Evolutionary conservation across 2,113 vertebrate species (phyloP).

Genomic region (Perca flavescens): DNA sequence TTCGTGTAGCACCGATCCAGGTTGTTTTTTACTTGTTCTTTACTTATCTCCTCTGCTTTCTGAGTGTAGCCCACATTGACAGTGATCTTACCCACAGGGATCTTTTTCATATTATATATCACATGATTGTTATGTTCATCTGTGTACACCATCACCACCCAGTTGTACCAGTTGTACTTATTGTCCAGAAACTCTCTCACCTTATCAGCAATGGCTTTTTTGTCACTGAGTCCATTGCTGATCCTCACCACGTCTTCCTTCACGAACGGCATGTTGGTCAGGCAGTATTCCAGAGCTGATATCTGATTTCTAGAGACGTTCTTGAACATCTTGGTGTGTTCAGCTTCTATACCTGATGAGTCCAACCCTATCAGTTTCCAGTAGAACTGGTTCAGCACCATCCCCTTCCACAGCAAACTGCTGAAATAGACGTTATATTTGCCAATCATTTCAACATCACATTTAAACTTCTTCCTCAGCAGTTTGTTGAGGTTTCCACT

Average conservation of each 20-base stretch:
- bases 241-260: not conserved
- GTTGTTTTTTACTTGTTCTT: no score
- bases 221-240: not conserved
- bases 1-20: no score
- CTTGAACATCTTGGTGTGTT: no score
- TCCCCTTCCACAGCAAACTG: not conserved
- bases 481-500: not conserved
- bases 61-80: not conserved
- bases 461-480: slow-evolving; percentile 12
- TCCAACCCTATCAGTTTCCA: no score
- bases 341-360: no score
- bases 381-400: not conserved
- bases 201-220: fast-evolving
- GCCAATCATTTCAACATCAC: fast-evolving
- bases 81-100: not conserved
- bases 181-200: not conserved
- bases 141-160: not conserved
- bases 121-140: fast-evolving
- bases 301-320: no score
- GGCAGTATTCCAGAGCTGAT: not conserved
- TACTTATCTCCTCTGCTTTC: not conserved
- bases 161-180: not conserved
- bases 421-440: not conserved
- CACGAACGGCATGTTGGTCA: no score
- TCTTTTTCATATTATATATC: not conserved